Percentiles rank a stretch among this genome's conserved stretches.
These are phyloP conservation scores for Sorex fumeus DNA, from an alignment of 2,113 vertebrate genomes.

Conservation along the genomic window DNA sequence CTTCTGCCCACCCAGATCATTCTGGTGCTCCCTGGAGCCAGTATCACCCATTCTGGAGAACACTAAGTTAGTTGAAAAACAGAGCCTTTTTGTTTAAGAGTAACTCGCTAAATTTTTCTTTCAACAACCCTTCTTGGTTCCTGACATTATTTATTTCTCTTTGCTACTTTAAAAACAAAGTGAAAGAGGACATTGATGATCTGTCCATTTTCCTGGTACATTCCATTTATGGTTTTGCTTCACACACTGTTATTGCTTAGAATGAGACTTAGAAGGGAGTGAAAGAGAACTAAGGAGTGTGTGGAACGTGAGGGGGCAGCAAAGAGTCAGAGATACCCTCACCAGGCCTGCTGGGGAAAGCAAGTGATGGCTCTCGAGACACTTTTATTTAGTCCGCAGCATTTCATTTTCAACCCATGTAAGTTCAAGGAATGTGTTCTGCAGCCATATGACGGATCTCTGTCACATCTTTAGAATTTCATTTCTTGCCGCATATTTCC, in stretches of 20 bases:
- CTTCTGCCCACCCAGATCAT: too few species aligned
- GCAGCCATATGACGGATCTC: not conserved
- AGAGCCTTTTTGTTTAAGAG: not conserved
- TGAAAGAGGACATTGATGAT: not conserved
- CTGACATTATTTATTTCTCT: not conserved
- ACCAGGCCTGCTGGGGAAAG: not conserved
- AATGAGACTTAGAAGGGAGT: not conserved
- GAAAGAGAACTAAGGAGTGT: not conserved
- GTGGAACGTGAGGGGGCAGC: conserved; percentile 60
- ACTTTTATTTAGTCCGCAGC: not conserved
- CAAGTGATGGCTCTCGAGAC: accelerated
- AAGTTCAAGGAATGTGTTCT: not conserved
- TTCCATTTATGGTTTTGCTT: not conserved
- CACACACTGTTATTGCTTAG: not conserved
- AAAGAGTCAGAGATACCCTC: conserved; percentile 65
- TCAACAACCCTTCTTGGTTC: accelerated
- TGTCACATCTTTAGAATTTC: not conserved
- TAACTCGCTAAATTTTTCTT: not conserved
- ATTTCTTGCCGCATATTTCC: not conserved
- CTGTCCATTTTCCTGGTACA: not conserved
- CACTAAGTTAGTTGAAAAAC: not conserved
- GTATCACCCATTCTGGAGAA: too few species aligned
- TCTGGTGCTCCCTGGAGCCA: too few species aligned
- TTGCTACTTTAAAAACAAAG: not conserved
- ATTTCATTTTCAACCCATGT: not conserved